Percentiles rank a stretch among this genome's conserved stretches.
phyloP scores from a whole-genome alignment of 1,140 invertebrate genomes.

The Lethocerus indicus region DNA sequence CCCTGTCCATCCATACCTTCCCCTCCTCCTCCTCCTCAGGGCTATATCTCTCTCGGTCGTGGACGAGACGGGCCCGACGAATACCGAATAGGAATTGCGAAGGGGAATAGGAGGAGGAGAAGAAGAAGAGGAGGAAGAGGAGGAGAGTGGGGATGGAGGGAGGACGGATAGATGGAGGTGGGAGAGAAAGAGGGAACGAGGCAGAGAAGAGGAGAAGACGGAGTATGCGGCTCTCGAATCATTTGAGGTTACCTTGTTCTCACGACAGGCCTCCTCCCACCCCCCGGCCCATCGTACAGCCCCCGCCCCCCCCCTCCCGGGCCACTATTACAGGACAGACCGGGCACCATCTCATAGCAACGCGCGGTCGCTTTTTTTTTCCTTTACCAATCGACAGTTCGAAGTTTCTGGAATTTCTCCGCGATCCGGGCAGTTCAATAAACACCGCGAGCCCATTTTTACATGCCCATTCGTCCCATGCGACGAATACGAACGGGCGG shows the following conservation, averaged over 20 bases:
- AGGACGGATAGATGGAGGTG: slow-evolving; percentile 8
- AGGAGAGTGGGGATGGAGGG: slow-evolving; percentile 15
- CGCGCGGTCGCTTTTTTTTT: neutral
- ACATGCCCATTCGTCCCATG: too few relatives aligned
- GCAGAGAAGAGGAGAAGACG: neutral
- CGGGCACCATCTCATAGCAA: neutral
- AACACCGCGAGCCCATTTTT: too few relatives aligned
- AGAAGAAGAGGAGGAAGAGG: slow-evolving; percentile 18
- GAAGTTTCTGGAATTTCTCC: too few relatives aligned
- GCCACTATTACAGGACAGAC: neutral
- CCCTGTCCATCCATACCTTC: too few relatives aligned
- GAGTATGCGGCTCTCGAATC: too few relatives aligned
- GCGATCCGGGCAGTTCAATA: too few relatives aligned
- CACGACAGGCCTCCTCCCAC: neutral
- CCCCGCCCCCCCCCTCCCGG: neutral
- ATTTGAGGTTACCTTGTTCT: slow-evolving; percentile 5
- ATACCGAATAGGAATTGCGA: neutral
- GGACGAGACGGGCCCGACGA: too few relatives aligned
- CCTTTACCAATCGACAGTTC: too few relatives aligned
- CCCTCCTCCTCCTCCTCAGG: too few relatives aligned
- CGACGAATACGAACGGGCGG: too few relatives aligned
- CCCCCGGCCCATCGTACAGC: neutral
- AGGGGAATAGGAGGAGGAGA: slow-evolving; percentile 2
- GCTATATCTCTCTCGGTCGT: too few relatives aligned
- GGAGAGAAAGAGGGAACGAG: slow-evolving; percentile 4